A percentile compares a stretch with the other conserved stretches of the same genome.
Evolutionary conservation across 37 sponge, comb jelly and placozoan species (phyloP).

Genomic region (Geodia barretti): DNA sequence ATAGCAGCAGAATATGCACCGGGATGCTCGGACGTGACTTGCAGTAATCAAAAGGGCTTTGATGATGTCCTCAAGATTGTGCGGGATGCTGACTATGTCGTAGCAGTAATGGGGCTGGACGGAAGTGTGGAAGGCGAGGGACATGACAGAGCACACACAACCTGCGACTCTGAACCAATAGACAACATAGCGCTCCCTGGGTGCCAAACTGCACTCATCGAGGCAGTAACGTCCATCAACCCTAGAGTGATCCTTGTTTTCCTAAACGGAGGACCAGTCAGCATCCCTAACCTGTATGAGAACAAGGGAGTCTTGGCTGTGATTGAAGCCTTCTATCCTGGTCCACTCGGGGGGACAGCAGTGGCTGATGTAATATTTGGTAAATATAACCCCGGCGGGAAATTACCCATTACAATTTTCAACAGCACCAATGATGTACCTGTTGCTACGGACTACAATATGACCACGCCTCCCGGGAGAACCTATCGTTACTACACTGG

Average conservation of each 20-base stretch:
- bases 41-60: slow-evolving; percentile 27
- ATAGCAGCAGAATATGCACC: slow-evolving; percentile 4
- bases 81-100: slow-evolving; percentile 38
- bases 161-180: neutral
- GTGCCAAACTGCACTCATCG: slow-evolving; percentile 44
- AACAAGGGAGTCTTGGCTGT: slow-evolving; percentile 34
- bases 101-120: slow-evolving; percentile 50
- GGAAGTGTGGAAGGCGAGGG: slow-evolving; percentile 37
- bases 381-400: slow-evolving; percentile 56
- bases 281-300: slow-evolving; percentile 12
- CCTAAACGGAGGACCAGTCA: slow-evolving; percentile 73
- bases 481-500: slow-evolving; percentile 54
- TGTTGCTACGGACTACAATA: slow-evolving; percentile 30
- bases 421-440: slow-evolving; percentile 13
- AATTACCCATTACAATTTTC: slow-evolving; percentile 51
- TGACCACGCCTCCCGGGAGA: slow-evolving; percentile 41
- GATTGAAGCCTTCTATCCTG: slow-evolving; percentile 77
- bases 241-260: slow-evolving; percentile 48
- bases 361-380: slow-evolving; percentile 71
- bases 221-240: slow-evolving; percentile 14
- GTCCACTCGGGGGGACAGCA: slow-evolving; percentile 63
- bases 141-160: slow-evolving; percentile 12
- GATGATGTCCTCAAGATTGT: slow-evolving; percentile 8
- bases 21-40: slow-evolving; percentile 16
- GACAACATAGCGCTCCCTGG: slow-evolving; percentile 52